Percentiles rank a stretch among this genome's conserved stretches.
Evolutionary conservation across 35 echinoderm and acorn worm species (phyloP).

Genomic region (Stichopus chloronotus): DNA sequence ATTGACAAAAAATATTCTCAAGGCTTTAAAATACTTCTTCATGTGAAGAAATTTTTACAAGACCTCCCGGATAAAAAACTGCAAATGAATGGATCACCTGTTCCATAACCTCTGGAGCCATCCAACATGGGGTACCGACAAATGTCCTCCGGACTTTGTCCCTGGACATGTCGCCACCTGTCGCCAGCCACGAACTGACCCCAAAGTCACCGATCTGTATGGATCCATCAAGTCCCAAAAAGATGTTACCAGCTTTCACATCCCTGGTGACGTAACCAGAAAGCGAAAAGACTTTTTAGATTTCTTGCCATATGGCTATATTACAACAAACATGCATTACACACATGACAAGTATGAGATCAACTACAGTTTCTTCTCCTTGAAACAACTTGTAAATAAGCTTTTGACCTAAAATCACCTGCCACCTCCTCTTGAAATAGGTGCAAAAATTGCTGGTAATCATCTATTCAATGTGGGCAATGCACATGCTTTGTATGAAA

Average conservation of each 20-base stretch:
- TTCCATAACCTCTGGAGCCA: constrained; percentile 99
- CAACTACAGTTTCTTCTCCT: background rate
- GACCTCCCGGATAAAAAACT: too few relatives aligned
- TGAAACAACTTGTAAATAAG: too few relatives aligned
- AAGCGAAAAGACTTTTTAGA: background rate
- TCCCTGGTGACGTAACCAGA: constrained; percentile 58
- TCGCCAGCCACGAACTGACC: constrained; percentile 89
- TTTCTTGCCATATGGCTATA: background rate
- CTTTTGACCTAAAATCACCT: too few relatives aligned
- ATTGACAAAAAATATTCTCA: too few relatives aligned
- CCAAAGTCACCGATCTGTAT: constrained; percentile 94
- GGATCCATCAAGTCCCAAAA: constrained; percentile 76
- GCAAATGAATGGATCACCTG: constrained; percentile 59
- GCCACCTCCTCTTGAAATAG: too few relatives aligned
- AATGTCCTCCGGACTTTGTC: constrained; percentile 92
- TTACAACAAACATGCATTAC: too few relatives aligned
- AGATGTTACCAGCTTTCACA: constrained; percentile 96
- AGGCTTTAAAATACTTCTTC: too few relatives aligned
- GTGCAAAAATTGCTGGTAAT: too few relatives aligned
- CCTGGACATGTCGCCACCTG: constrained; percentile 88
- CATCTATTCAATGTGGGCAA: too few relatives aligned
- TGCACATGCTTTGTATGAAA: too few relatives aligned
- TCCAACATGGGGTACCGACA: constrained; percentile 98
- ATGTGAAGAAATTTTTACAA: too few relatives aligned
- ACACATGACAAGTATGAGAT: background rate